phyloP scores from a whole-genome alignment of 2,888 invertebrate species.

The Melieria omissa region DNA sequence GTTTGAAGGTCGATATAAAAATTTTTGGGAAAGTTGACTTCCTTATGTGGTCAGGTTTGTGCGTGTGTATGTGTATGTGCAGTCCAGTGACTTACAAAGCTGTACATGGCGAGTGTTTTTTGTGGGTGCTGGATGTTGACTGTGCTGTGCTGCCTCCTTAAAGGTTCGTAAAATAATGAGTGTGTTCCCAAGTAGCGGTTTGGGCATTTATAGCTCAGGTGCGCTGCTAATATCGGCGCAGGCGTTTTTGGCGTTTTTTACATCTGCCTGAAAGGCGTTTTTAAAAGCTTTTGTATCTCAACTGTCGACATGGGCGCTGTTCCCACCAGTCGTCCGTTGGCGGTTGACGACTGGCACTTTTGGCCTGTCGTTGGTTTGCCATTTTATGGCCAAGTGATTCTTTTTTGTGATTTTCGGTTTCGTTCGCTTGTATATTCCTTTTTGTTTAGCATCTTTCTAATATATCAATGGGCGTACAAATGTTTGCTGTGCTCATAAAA shows the following conservation, averaged over 20 bases:
- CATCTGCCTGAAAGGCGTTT: neutral
- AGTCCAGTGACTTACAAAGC: conserved; percentile 13
- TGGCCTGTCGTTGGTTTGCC: neutral
- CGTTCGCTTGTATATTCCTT: neutral
- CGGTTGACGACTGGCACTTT: neutral
- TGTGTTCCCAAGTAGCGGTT: conserved; percentile 14
- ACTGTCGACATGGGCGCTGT: neutral
- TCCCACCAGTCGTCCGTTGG: neutral
- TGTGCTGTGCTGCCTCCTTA: conserved; percentile 14
- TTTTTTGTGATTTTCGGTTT: neutral
- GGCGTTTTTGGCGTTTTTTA: too few species aligned
- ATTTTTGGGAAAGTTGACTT: neutral
- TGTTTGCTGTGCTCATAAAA: neutral
- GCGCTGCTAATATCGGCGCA: too few species aligned
- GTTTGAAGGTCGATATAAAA: neutral
- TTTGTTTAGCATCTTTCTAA: conserved; percentile 5
- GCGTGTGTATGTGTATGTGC: conserved; percentile 1
- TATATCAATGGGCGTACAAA: neutral
- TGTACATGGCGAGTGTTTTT: conserved; percentile 14
- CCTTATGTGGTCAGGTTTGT: neutral
- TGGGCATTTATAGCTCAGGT: conserved; percentile 23
- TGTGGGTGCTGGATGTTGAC: neutral
- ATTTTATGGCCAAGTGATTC: neutral
- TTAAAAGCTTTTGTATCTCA: neutral
- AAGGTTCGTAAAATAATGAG: conserved; percentile 23